Evolutionary conservation across 2,113 vertebrate genomes (phyloP).

Genomic region (Carlito syrichta): DNA sequence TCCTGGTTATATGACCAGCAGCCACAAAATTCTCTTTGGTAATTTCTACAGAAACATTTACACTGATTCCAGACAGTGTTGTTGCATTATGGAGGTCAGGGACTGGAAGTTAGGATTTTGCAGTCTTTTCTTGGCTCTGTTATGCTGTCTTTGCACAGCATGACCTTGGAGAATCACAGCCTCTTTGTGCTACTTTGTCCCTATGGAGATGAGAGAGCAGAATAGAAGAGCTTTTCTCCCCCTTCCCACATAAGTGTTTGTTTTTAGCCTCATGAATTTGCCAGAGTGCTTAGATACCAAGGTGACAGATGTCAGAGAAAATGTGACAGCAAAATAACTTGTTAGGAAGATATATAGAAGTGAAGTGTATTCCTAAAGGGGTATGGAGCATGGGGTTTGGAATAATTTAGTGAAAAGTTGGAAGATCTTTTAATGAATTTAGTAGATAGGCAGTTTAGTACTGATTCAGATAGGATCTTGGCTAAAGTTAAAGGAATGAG

Average conservation of each 20-base stretch:
- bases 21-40: background rate
- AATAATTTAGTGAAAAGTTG: background rate
- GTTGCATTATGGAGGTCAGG: background rate
- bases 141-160: conserved; percentile 11
- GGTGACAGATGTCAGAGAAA: conserved; percentile 67
- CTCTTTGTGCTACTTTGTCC: conserved; percentile 59
- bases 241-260: conserved; percentile 64
- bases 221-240: conserved; percentile 40
- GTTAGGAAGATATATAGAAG: conserved; percentile 53
- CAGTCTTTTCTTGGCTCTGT: conserved; percentile 40
- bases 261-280: conserved; percentile 68
- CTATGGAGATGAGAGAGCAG: conserved; percentile 64
- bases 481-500: background rate
- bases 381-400: background rate
- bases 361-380: conserved; percentile 10
- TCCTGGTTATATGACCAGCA: background rate
- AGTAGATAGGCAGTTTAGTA: background rate
- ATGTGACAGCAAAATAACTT: conserved; percentile 64
- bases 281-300: conserved; percentile 66
- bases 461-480: background rate
- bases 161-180: conserved; percentile 64
- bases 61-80: background rate
- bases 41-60: background rate
- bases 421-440: background rate
- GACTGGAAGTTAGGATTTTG: background rate